Percentiles rank a stretch among this genome's conserved stretches.
These are phyloP conservation scores for Oopsacas minuta DNA, from an alignment of 37 sponge, comb jelly and placozoan species.

Conservation along the genomic window DNA sequence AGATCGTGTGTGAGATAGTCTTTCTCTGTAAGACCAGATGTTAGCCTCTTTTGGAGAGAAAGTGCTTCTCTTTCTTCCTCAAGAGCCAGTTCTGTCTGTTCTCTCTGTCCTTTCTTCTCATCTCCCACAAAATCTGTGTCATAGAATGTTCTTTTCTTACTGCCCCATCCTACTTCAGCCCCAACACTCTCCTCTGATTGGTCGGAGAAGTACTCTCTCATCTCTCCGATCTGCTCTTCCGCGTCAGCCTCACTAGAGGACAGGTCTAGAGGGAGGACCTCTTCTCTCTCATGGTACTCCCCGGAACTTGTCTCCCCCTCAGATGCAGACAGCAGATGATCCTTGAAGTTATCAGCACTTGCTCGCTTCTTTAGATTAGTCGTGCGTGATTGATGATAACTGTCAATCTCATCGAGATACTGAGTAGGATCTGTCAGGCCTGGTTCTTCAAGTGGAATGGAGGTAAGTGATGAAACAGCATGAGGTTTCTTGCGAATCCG, in stretches of 20 bases:
- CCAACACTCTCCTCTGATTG: background rate
- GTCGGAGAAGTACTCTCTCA: slow-evolving; percentile 3
- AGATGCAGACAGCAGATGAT: background rate
- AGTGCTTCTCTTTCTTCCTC: slow-evolving; percentile 72
- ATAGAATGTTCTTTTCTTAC: slow-evolving; percentile 48
- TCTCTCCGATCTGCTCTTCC: background rate
- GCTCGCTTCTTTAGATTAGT: background rate
- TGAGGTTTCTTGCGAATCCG: background rate
- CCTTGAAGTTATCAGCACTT: background rate
- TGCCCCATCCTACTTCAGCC: slow-evolving; percentile 55
- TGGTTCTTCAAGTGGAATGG: background rate
- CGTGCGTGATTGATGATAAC: background rate
- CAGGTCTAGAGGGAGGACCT: background rate
- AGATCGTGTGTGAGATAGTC: slow-evolving; percentile 40
- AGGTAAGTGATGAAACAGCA: background rate
- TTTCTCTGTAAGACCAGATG: slow-evolving; percentile 31
- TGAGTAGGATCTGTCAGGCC: background rate
- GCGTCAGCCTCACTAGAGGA: background rate
- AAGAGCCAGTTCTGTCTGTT: slow-evolving; percentile 35
- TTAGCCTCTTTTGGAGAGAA: slow-evolving; percentile 51
- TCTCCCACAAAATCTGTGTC: slow-evolving; percentile 44
- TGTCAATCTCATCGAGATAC: background rate
- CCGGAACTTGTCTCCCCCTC: slow-evolving; percentile 3
- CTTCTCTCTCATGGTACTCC: background rate
- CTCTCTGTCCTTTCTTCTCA: slow-evolving; percentile 34